These are phyloP conservation scores for Caenorhabditis sp. DNA, from an alignment of 2,888 invertebrate species.

Conservation along the genomic window DNA sequence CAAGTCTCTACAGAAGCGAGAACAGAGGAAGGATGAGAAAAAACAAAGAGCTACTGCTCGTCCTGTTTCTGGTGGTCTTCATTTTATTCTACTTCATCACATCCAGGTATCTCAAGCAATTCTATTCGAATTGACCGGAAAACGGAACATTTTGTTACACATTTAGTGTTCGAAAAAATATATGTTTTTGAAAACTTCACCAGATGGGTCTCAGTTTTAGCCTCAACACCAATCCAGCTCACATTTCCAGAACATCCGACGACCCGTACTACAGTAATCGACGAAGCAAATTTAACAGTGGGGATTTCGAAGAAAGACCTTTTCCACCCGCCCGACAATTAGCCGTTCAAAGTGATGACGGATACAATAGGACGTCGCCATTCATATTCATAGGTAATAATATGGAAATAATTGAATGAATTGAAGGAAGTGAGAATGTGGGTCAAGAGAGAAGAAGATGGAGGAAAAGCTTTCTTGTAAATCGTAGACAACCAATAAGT, in stretches of 20 bases:
- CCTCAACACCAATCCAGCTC: no score
- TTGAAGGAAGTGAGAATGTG: slow-evolving; percentile 2
- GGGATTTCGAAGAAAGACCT: neutral
- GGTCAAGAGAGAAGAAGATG: slow-evolving; percentile 15
- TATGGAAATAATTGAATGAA: neutral
- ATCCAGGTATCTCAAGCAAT: no score
- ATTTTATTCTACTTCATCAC: slow-evolving; percentile 62
- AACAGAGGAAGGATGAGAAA: slow-evolving; percentile 15
- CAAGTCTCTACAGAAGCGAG: no score
- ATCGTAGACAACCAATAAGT: no score
- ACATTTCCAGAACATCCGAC: slow-evolving; percentile 39
- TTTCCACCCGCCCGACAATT: slow-evolving; percentile 13
- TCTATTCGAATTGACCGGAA: no score
- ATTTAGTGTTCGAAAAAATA: neutral
- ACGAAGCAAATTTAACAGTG: slow-evolving; percentile 43
- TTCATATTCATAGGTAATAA: slow-evolving; percentile 64
- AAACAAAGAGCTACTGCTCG: slow-evolving; percentile 50
- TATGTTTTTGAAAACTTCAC: neutral
- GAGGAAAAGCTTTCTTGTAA: neutral
- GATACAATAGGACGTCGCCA: slow-evolving; percentile 60
- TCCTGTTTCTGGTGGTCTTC: slow-evolving; percentile 58
- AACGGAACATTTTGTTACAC: no score
- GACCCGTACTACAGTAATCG: slow-evolving; percentile 44
- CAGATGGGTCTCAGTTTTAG: no score
- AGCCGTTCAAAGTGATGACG: slow-evolving; percentile 37